phyloP scores from a whole-genome alignment of 2,797 vertebrate genomes.

The Gorsachius magnificus region DNA sequence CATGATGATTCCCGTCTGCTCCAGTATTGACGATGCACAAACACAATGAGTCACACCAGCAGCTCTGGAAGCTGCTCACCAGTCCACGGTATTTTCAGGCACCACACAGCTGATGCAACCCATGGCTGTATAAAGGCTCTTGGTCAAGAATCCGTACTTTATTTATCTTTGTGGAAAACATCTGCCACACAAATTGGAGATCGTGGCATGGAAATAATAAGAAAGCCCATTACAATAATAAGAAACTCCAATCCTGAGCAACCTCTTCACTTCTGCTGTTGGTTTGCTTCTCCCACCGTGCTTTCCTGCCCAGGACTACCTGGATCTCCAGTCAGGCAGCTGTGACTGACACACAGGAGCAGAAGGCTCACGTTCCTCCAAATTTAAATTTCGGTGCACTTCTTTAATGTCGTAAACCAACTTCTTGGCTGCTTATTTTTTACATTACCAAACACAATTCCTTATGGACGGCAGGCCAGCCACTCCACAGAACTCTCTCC shows the following conservation, averaged over 20 bases:
- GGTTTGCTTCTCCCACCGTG: not conserved
- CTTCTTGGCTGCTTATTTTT: too few species aligned
- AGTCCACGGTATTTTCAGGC: not conserved
- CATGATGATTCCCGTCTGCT: not conserved
- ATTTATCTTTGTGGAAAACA: not conserved
- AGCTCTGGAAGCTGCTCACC: not conserved
- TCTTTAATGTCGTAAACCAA: not conserved
- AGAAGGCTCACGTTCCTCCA: not conserved
- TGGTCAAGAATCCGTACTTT: not conserved
- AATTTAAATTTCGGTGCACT: not conserved
- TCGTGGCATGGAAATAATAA: not conserved
- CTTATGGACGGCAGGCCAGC: fast-evolving
- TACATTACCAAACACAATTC: not conserved
- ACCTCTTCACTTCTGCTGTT: not conserved
- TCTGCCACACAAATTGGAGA: not conserved
- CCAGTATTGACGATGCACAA: not conserved
- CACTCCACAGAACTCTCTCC: not conserved
- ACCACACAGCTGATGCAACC: not conserved
- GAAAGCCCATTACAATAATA: not conserved
- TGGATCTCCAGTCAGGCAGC: not conserved
- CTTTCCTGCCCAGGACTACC: not conserved
- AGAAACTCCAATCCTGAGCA: not conserved
- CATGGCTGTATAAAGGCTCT: not conserved
- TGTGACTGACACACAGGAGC: not conserved
- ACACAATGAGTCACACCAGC: fast-evolving